A percentile compares a stretch with the other conserved stretches of the same genome.
These are phyloP conservation scores for Colletes gigas DNA, from an alignment of 1,140 invertebrate species.

Conservation along the genomic window DNA sequence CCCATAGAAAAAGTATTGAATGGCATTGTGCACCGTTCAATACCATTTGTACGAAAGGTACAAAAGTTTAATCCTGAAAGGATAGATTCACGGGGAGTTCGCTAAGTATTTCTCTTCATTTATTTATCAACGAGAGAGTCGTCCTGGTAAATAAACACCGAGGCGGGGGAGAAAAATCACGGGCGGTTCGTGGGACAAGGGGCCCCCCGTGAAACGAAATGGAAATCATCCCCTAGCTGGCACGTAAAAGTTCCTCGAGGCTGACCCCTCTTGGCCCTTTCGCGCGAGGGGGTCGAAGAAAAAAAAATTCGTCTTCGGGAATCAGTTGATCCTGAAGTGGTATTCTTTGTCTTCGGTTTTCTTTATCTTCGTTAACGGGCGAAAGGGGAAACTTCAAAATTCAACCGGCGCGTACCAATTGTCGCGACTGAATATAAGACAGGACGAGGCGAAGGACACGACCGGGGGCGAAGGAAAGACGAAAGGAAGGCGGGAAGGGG, in stretches of 20 bases:
- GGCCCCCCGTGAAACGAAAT: slow-evolving; percentile 29
- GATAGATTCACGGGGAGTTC: neutral
- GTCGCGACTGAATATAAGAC: slow-evolving; percentile 15
- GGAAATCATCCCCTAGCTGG: slow-evolving; percentile 33
- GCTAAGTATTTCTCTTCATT: neutral
- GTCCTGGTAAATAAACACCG: slow-evolving; percentile 13
- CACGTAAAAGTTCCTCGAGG: slow-evolving; percentile 12
- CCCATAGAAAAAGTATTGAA: too few species aligned
- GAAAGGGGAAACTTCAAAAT: slow-evolving; percentile 14
- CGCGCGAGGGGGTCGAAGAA: neutral
- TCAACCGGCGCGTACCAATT: slow-evolving; percentile 24
- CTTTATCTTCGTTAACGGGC: slow-evolving; percentile 33
- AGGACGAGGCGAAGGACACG: neutral
- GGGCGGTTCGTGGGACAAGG: neutral
- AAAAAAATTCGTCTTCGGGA: slow-evolving; percentile 10
- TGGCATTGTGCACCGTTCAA: too few species aligned
- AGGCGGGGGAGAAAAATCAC: neutral
- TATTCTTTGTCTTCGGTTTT: slow-evolving; percentile 9
- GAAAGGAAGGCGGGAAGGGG: neutral
- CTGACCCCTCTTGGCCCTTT: neutral
- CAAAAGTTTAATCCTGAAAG: too few species aligned
- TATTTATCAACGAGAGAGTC: slow-evolving; percentile 3
- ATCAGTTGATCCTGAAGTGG: neutral
- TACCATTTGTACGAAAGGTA: too few species aligned
- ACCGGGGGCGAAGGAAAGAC: neutral